A percentile compares a stretch with the other conserved stretches of the same genome.
These are phyloP conservation scores for Diadophis punctatus DNA, from an alignment of 2,113 vertebrate species.

Conservation along the genomic window DNA sequence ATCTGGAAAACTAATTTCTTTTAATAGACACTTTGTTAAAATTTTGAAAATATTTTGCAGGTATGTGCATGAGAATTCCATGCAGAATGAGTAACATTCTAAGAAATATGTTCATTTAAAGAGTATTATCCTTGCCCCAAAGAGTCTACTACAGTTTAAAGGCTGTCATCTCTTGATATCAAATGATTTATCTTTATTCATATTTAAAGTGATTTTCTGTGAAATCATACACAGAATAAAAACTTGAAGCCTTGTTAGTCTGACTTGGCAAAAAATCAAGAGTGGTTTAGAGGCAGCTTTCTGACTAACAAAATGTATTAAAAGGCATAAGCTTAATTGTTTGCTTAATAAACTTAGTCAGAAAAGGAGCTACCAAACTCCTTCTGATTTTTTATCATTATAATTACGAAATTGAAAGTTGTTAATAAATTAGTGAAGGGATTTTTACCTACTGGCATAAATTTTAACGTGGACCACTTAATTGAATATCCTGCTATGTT, in stretches of 20 bases:
- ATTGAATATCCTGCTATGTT: background rate
- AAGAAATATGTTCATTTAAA: background rate
- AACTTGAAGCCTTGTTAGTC: background rate
- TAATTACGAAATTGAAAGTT: background rate
- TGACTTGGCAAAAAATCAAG: background rate
- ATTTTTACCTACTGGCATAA: background rate
- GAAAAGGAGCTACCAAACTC: background rate
- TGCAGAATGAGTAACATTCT: background rate
- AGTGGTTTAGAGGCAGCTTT: background rate
- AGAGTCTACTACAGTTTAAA: background rate
- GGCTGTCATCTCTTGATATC: background rate
- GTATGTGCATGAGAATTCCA: background rate
- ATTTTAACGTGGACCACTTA: background rate
- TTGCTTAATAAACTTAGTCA: background rate
- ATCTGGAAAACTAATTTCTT: background rate
- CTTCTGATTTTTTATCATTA: background rate
- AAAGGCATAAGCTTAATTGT: background rate
- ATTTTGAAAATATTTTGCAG: background rate
- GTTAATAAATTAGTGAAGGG: background rate
- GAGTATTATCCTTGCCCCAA: background rate
- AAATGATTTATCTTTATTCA: background rate
- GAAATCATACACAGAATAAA: background rate
- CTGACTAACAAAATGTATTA: background rate
- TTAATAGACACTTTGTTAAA: background rate
- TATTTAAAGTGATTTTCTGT: background rate